phyloP scores from a whole-genome alignment of 2,113 vertebrate species.

The Proteles cristata region DNA sequence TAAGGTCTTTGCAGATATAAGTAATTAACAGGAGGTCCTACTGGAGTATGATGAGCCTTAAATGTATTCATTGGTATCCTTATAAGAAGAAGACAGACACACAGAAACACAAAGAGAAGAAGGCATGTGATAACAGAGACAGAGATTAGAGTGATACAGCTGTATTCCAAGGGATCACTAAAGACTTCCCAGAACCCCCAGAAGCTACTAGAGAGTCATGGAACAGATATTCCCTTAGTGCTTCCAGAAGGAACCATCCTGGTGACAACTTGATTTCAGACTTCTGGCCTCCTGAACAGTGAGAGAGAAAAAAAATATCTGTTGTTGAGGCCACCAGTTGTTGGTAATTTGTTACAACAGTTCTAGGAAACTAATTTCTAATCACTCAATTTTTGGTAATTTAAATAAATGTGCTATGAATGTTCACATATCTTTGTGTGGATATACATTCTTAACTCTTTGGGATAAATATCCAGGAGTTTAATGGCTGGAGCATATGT shows the following conservation, averaged over 20 bases:
- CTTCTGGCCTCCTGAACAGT: background rate
- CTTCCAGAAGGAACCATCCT: background rate
- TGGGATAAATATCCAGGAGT: background rate
- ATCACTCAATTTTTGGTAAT: background rate
- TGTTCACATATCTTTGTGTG: background rate
- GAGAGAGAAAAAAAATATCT: background rate
- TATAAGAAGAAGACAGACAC: background rate
- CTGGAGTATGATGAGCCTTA: background rate
- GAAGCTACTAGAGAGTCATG: background rate
- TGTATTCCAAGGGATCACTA: background rate
- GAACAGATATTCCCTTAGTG: background rate
- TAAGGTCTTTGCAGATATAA: background rate
- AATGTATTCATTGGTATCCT: background rate
- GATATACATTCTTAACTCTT: background rate
- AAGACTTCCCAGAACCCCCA: background rate
- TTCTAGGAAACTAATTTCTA: background rate
- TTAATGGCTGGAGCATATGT: background rate
- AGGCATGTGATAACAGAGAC: background rate
- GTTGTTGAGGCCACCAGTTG: background rate
- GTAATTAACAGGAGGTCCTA: background rate
- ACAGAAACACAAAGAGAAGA: background rate
- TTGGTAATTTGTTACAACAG: background rate
- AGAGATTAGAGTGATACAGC: too few species aligned
- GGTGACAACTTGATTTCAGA: background rate
- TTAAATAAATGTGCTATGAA: background rate